Evolutionary conservation across 2,113 vertebrate species (phyloP).

Genomic region (Myiagra hebetior): DNA sequence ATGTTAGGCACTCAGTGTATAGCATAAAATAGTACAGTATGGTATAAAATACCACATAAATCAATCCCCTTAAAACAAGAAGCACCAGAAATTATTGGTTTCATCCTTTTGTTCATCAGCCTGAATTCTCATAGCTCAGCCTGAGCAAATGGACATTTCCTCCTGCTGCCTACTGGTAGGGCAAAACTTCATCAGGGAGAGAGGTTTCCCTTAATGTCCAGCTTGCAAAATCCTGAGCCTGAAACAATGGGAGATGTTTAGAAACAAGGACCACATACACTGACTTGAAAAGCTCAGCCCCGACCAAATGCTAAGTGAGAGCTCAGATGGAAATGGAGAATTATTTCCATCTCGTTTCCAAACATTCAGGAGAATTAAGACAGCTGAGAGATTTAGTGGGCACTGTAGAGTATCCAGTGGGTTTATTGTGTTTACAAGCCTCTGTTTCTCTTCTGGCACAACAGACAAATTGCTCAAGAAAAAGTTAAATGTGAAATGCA

Average conservation of each 20-base stretch:
- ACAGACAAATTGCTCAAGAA: not conserved
- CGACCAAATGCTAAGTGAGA: not conserved
- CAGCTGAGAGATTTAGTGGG: not conserved
- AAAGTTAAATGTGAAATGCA: not conserved
- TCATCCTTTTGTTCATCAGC: not conserved
- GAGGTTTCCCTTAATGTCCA: not conserved
- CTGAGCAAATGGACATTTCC: not conserved
- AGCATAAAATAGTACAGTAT: too few species aligned
- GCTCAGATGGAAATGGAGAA: not conserved
- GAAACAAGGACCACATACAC: not conserved
- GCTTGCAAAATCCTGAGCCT: not conserved
- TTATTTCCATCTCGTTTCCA: not conserved
- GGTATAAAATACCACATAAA: not conserved
- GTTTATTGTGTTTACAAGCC: not conserved
- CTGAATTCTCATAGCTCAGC: not conserved
- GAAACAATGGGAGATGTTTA: not conserved
- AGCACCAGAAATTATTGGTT: not conserved
- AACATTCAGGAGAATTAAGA: not conserved
- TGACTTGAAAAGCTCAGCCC: not conserved
- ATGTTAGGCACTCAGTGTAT: not conserved
- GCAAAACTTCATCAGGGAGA: not conserved
- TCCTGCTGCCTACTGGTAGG: not conserved
- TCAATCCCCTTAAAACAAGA: not conserved
- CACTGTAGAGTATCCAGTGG: not conserved
- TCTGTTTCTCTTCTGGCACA: not conserved